Evolutionary conservation across 1,140 invertebrate species (phyloP), one percentile per base, ranked within the genome.

Genomic region (Venturia canescens): DNA sequence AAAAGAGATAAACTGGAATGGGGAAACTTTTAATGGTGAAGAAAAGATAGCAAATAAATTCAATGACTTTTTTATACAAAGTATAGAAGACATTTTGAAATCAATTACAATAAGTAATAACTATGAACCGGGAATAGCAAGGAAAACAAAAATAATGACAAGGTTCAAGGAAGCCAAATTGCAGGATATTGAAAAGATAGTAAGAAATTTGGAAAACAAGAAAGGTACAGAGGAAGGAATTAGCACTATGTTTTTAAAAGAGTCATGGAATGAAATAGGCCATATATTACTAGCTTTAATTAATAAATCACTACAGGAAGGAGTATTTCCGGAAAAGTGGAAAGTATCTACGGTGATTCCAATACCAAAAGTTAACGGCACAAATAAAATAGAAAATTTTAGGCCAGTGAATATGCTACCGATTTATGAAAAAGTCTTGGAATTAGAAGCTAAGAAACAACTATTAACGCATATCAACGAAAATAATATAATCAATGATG

Each of bases 391-490:
- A 0, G 74, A 77, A 38, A 80, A 86, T 48, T 80, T 44, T 50
- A 71, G 84, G 79, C 84, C 83, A 7, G 84, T 85, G n/a, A 85
- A 84, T 79, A 74, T 63, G 63, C 50, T 84, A 18, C 81, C 83
- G n/a, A 74, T 75, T 21, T 85, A 77, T 76, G 83, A 86, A 80
- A 83, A 84, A 75, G 57, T 84, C 34, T 23, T 86, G 13, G 82
- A 85, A 81, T 2, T 81, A 13, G 44, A 80, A 31, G 84, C 83
- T 6, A 78, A 86, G 63, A 77, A 84, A 31, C 81, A 83, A 80
- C 21, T 84, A 50, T n/a, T 48, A 38, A 53, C 79, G 11, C 75
- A 76, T 23, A 50, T 83, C 16, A 71, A 79, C 27, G 67, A 63
- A n/a, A 79, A 83, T 72, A 60, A 80, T 27, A 75, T 82, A 48